Conservation (phyloP, 92 coral and sea anemone species). For the Palythoa caribaeorum region DNA sequence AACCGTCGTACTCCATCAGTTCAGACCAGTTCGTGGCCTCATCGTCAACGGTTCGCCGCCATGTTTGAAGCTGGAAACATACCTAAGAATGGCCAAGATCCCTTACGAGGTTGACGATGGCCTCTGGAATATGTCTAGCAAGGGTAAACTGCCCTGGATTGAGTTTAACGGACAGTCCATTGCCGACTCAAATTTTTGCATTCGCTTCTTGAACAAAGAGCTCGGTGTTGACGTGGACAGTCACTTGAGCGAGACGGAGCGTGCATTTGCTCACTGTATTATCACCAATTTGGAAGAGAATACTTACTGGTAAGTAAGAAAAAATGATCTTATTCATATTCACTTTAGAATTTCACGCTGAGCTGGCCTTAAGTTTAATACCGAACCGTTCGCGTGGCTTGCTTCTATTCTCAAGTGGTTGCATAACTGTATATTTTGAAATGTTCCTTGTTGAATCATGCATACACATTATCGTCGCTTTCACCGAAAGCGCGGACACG, state of each 20-base stretch:
- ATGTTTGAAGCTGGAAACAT: constrained; percentile 70
- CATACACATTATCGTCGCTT: no score
- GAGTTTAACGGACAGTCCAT: constrained; percentile 65
- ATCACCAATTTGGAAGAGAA: constrained; percentile 75
- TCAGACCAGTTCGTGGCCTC: background rate
- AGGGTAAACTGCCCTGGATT: constrained; percentile 86
- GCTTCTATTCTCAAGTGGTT: no score
- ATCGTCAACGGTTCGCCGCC: constrained; percentile 56
- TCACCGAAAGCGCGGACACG: no score
- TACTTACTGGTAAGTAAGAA: constrained; percentile 64
- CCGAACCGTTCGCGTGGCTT: no score
- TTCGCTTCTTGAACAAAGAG: constrained; percentile 18
- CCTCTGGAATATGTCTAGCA: constrained; percentile 46
- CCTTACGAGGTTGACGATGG: constrained; percentile 56
- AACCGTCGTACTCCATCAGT: constrained; percentile 50
- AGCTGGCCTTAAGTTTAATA: no score
- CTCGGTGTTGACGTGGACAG: background rate
- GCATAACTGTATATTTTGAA: no score
- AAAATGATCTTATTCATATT: no score
- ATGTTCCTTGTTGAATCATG: no score
- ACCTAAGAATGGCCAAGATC: constrained; percentile 69
- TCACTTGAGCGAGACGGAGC: constrained; percentile 51
- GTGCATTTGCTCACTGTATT: constrained; percentile 60
- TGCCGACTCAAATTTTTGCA: constrained; percentile 81
- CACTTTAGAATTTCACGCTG: no score